Percentiles rank a stretch among this genome's conserved stretches.
These are phyloP conservation scores for Ophion slaviceki DNA, from an alignment of 2,888 invertebrate species.

Conservation along the genomic window DNA sequence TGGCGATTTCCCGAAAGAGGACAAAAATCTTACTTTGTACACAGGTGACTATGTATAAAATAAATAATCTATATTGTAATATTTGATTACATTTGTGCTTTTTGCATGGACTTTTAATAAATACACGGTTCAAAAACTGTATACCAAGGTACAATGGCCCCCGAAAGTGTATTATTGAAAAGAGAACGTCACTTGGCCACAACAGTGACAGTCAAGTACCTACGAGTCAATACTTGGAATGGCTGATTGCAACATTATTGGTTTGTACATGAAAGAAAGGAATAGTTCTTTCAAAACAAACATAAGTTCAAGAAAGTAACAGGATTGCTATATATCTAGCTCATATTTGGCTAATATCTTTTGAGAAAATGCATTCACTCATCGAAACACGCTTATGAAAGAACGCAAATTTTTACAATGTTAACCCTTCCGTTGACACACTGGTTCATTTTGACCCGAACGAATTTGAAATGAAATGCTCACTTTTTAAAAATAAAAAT, in stretches of 20 bases:
- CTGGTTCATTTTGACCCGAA: no score
- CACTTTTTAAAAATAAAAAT: no score
- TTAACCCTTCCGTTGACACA: no score
- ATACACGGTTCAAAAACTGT: not conserved
- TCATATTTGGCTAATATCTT: no score
- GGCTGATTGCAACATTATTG: not conserved
- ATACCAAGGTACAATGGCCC: not conserved
- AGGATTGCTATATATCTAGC: no score
- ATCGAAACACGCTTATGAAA: no score
- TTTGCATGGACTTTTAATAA: not conserved
- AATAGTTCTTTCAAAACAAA: no score
- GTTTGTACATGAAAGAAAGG: no score
- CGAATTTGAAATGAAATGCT: no score
- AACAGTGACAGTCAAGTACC: not conserved
- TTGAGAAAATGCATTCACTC: no score
- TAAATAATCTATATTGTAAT: conserved; percentile 65
- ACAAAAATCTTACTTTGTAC: conserved; percentile 51
- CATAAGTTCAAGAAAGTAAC: no score
- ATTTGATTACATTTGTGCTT: conserved; percentile 34
- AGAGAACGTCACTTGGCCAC: not conserved
- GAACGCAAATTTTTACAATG: no score
- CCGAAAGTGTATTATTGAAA: not conserved
- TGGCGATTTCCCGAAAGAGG: conserved; percentile 35
- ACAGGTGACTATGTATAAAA: conserved; percentile 61
- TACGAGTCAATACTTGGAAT: not conserved